Evolutionary conservation across 2,797 vertebrate species (phyloP).

Genomic region (Amphiprion clarkii): DNA sequence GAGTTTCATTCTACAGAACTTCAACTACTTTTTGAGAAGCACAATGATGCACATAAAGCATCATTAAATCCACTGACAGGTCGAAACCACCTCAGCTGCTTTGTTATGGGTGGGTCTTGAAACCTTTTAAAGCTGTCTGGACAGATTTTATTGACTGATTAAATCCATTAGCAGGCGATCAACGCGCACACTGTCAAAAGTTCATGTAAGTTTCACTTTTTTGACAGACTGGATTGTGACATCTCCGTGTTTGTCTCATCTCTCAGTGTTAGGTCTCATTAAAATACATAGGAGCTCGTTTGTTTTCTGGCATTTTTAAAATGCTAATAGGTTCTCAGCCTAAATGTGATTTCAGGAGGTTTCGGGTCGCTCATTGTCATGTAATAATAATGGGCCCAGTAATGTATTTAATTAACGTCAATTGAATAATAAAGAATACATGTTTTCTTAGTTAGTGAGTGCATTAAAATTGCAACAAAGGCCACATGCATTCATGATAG

Average conservation of each 20-base stretch:
- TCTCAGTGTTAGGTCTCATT: conserved; percentile 29
- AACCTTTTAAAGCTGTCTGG: conserved; percentile 60
- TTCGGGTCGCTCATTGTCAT: conserved; percentile 23
- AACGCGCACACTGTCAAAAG: conserved; percentile 28
- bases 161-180: conserved; percentile 51
- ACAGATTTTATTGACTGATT: conserved; percentile 68
- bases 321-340: conserved; percentile 15
- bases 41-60: conserved; percentile 7
- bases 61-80: conserved; percentile 22
- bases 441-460: conserved; percentile 26
- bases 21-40: not conserved
- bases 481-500: conserved; percentile 20
- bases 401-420: conserved; percentile 43
- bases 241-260: conserved; percentile 36
- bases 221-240: conserved; percentile 1
- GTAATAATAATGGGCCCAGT: conserved; percentile 39
- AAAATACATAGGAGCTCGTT: conserved; percentile 31
- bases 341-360: conserved; percentile 23
- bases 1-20: not conserved
- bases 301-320: conserved; percentile 25
- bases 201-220: conserved; percentile 29
- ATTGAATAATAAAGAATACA: conserved; percentile 20
- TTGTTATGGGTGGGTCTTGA: conserved; percentile 36
- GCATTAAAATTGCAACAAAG: conserved; percentile 37
- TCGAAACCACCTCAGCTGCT: conserved; percentile 7